Evolutionary conservation across 1,140 invertebrate genomes (phyloP), one percentile per base, ranked within the genome.

Genomic region (Uloborus diversus): DNA sequence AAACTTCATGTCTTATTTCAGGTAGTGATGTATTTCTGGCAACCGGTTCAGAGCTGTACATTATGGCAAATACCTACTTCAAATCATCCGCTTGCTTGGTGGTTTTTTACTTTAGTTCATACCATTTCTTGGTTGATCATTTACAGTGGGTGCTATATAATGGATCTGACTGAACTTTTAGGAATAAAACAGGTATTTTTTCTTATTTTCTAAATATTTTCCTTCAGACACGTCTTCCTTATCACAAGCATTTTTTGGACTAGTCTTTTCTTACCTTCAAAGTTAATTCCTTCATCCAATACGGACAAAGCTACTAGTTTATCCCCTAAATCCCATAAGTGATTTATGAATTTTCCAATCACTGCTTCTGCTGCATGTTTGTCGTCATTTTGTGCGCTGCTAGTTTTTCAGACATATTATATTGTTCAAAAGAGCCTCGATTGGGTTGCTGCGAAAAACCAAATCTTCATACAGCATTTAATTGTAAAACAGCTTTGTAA

Each of bases 181-280:
- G 84, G 84, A 23, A 49, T 83, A 20, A 83, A 82, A 71, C 84
- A 84, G 81, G 84, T 84, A 32, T 5, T 13, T 35, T 20, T 28
- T 59, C 2, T n/a, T 13, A 17, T 25, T 57, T 57, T 35, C 3
- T 70, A 2, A 23, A n/a, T n/a, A n/a, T n/a, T 1, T 53, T 32
- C 3, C 17, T 23, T 20, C 53, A 23, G 5, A 23, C 17, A 13
- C 9, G 37, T 42, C 37, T 42, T 2, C 37, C 37, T 13, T 13
- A 42, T 42, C 17, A 17, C 17, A 13, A 9, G 17, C 9, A 42
- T 9, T 42, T 13, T 13, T 42, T 9, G 37, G 17, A 13, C 9
- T 42, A 0, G 9, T 13, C 37, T 17, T 2, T 9, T 42, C 17
- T 42, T 0, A 9, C 1, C 17, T 13, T 42, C 17, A 42, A 42